Evolutionary conservation across 35 echinoderm and acorn worm species (phyloP).

Genomic region (Acanthaster planci): DNA sequence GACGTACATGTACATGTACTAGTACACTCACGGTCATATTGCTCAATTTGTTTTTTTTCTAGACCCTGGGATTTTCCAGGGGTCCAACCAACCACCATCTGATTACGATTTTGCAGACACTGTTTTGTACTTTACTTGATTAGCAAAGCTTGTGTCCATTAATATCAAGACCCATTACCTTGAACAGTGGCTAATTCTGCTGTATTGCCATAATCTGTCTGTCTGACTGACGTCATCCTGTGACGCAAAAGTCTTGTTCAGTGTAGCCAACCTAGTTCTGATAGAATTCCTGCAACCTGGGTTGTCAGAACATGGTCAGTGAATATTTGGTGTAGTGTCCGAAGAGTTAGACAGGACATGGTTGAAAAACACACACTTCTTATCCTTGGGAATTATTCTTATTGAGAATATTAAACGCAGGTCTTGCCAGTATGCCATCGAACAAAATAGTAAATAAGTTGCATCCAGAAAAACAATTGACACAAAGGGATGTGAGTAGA

Average conservation of each 20-base stretch:
- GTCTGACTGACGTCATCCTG: neutral
- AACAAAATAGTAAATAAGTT: too few species aligned
- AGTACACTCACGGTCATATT: neutral
- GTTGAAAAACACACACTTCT: too few species aligned
- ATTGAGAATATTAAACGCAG: too few species aligned
- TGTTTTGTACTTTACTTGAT: neutral
- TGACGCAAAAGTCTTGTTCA: neutral
- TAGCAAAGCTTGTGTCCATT: neutral
- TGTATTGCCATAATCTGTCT: neutral
- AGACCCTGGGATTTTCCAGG: neutral
- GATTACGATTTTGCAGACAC: neutral
- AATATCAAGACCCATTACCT: conserved; percentile 6
- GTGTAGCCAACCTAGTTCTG: conserved; percentile 18
- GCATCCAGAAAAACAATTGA: too few species aligned
- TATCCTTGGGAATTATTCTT: too few species aligned
- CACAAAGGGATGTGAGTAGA: too few species aligned
- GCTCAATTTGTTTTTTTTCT: neutral
- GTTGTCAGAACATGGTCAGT: too few species aligned
- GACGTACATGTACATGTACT: too few species aligned
- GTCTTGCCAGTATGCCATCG: too few species aligned
- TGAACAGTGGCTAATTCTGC: conserved; percentile 14
- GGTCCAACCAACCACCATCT: neutral
- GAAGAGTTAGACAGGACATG: too few species aligned
- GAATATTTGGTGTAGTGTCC: too few species aligned
- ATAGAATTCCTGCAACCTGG: neutral